Base-by-base conservation (phyloP, 2,888 invertebrate genomes). In the Campopleginae sp. region DNA sequence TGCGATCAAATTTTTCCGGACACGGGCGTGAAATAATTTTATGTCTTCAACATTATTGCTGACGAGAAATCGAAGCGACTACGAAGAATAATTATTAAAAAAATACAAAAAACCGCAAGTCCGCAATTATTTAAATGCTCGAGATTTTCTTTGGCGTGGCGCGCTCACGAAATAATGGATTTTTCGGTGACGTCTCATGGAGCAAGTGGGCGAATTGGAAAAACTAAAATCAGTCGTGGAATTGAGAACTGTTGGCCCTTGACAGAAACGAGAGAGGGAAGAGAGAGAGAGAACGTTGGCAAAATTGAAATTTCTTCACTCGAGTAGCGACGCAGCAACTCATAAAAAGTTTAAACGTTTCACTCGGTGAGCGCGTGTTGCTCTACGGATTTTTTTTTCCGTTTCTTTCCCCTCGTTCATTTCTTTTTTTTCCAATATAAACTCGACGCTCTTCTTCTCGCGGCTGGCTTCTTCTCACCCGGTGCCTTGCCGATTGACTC, bases 281-380 rank as follows among this genome's bases (percentile, higher is more conserved):
- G 81, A 70, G 78, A 54, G 46, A 65, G 76, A 65, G 74, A 48
- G 76, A 78, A 68, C 68, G 89, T 90, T 90, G 91, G 91, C 92
- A 92, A 93, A 93, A 93, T 93, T 93, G 93, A 93, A 93, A 93
- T 93, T 92, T 92, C 92, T 91, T 89, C 92, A 92, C 92, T 92
- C 92, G 93, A 92, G 91, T 91, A 91, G 90, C 92, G 93, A 92
- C 92, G 93, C 92, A 92, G 92, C 92, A 93, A 93, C 92, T 93
- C 93, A 92, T 93, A 93, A 93, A 93, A 93, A 93, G 93, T 93
- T 92, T 93, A 93, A 93, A 93, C 93, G 93, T 91, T 91, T 91
- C 89, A 88, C 90, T 90, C 88, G 86, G 87, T 91, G 81, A 83
- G 89, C 88, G 89, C 89, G 89, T 90, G 91, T 90, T 89, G 91